These are phyloP conservation scores for Argyrosomus japonicus DNA, from an alignment of 2,113 vertebrate species.

Conservation along the genomic window DNA sequence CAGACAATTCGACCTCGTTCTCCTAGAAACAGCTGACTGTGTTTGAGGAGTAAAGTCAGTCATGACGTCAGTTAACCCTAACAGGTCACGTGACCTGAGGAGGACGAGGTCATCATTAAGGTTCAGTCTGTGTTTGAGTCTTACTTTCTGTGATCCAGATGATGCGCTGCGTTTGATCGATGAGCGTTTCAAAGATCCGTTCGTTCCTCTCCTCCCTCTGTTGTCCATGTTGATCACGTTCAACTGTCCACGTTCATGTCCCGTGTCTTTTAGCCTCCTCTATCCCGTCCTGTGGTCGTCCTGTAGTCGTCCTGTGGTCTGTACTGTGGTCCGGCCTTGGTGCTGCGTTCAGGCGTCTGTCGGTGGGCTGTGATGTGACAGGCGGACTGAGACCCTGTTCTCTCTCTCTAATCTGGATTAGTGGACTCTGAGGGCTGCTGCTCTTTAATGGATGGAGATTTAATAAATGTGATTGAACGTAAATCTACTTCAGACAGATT, in stretches of 20 bases:
- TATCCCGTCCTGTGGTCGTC: background rate
- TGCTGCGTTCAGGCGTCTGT: slow-evolving; percentile 1
- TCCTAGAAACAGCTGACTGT: slow-evolving; percentile 53
- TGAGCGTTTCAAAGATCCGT: slow-evolving; percentile 89
- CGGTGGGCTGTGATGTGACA: slow-evolving; percentile 11
- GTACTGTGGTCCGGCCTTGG: background rate
- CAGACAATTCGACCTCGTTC: no score
- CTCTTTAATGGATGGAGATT: slow-evolving; percentile 93
- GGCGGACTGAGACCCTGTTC: slow-evolving; percentile 66
- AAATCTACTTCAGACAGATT: slow-evolving; percentile 88
- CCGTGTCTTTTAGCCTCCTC: background rate
- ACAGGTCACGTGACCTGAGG: background rate
- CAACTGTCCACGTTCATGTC: slow-evolving; percentile 14
- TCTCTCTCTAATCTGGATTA: slow-evolving; percentile 92
- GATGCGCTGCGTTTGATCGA: slow-evolving; percentile 79
- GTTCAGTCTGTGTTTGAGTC: slow-evolving; percentile 36
- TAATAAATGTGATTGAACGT: slow-evolving; percentile 94
- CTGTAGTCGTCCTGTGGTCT: background rate
- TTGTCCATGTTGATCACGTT: slow-evolving; percentile 66
- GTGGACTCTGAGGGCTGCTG: slow-evolving; percentile 83
- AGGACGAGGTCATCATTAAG: no score
- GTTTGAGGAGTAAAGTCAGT: slow-evolving; percentile 60
- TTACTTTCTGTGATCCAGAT: slow-evolving; percentile 93
- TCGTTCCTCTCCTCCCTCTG: slow-evolving; percentile 75
- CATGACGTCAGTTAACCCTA: slow-evolving; percentile 59